Evolutionary conservation across 2,797 vertebrate genomes (phyloP).

Genomic region (Phoeniculus purpureus): DNA sequence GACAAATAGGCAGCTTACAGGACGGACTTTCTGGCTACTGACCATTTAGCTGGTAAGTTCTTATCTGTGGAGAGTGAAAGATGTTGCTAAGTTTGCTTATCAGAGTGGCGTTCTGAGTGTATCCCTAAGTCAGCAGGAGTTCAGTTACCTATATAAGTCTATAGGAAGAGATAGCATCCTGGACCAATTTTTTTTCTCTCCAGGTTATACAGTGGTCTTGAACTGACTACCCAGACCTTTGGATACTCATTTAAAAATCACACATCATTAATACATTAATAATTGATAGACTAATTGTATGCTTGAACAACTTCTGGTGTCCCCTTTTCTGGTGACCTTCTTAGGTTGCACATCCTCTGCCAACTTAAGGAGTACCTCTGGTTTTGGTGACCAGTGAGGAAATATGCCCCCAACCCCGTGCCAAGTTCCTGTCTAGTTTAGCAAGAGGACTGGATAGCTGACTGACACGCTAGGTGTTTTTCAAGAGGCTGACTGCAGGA

Average conservation of each 20-base stretch:
- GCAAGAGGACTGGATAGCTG: background rate
- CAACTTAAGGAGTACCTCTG: background rate
- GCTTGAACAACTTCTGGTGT: background rate
- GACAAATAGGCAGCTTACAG: constrained; percentile 92
- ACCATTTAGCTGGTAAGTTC: constrained; percentile 99
- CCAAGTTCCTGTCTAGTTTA: background rate
- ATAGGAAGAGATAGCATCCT: background rate
- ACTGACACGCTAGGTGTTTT: background rate
- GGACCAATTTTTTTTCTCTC: background rate
- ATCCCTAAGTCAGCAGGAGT: background rate
- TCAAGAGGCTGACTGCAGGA: background rate
- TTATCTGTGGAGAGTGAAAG: background rate
- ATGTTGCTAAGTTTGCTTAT: background rate
- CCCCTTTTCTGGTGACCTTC: background rate
- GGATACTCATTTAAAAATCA: background rate
- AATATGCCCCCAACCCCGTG: background rate
- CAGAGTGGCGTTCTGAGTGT: background rate
- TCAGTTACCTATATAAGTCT: background rate
- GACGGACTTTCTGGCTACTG: constrained; percentile 99
- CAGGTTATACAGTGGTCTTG: background rate
- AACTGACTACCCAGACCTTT: background rate
- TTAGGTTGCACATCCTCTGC: background rate
- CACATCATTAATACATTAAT: background rate
- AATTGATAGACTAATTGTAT: background rate
- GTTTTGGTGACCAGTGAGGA: background rate